A percentile compares a stretch with the other conserved stretches of the same genome.
phyloP scores from a whole-genome alignment of 37 sponge, comb jelly and placozoan species.

The Chondrosia reniformis region DNA sequence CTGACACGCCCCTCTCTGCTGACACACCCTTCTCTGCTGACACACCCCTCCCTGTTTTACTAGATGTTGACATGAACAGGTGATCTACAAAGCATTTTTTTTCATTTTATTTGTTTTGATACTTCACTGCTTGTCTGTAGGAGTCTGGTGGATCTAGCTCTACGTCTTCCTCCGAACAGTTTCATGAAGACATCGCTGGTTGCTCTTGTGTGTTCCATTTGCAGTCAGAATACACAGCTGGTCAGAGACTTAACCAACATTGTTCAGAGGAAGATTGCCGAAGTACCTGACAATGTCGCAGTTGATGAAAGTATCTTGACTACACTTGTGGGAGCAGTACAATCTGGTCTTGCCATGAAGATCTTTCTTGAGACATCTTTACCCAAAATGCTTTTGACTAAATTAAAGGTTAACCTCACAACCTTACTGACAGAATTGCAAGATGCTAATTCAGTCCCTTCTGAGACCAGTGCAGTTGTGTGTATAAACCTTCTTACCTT shows the following conservation, averaged over 20 bases:
- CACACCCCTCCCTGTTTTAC: too few relatives aligned
- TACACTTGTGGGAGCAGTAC: conserved; percentile 37
- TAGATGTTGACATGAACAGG: too few relatives aligned
- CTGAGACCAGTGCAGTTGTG: not conserved
- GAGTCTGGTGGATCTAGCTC: conserved; percentile 34
- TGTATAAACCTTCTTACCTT: conserved; percentile 23
- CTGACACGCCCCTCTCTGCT: too few relatives aligned
- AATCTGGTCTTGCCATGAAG: conserved; percentile 17
- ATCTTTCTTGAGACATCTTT: conserved; percentile 30
- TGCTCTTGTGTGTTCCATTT: conserved; percentile 56
- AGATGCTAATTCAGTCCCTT: not conserved
- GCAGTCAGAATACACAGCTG: too few relatives aligned
- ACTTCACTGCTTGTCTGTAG: too few relatives aligned
- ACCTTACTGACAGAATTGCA: not conserved
- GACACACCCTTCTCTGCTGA: too few relatives aligned
- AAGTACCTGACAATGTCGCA: too few relatives aligned
- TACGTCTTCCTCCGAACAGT: conserved; percentile 20
- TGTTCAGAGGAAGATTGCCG: too few relatives aligned
- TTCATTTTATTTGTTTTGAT: too few relatives aligned
- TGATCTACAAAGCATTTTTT: too few relatives aligned
- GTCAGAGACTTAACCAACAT: too few relatives aligned
- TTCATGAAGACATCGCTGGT: conserved; percentile 30
- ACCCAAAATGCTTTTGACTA: not conserved
- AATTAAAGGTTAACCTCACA: too few relatives aligned
- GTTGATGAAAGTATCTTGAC: conserved; percentile 19